Percentiles rank a stretch among this genome's conserved stretches.
phyloP scores from a whole-genome alignment of 2,888 invertebrate species.

The Tipula helvola region DNA sequence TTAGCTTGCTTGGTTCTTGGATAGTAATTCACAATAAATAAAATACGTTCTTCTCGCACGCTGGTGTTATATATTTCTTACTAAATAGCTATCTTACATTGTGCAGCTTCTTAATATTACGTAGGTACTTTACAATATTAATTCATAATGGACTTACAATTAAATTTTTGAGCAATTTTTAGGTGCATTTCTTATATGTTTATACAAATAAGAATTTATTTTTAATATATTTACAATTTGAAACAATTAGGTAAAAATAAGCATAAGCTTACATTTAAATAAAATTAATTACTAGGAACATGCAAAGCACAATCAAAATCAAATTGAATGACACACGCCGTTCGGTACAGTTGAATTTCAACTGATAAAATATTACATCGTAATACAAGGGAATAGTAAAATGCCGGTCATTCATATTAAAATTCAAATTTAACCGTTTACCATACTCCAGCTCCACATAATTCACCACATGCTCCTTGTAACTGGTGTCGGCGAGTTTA shows the following conservation, averaged over 20 bases:
- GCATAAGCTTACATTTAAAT: not conserved
- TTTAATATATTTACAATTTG: not conserved
- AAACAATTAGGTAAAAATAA: not conserved
- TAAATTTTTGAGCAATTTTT: not conserved
- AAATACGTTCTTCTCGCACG: not conserved
- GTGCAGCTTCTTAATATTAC: not conserved
- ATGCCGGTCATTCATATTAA: slow-evolving; percentile 22
- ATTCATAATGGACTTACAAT: not conserved
- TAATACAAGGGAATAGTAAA: slow-evolving; percentile 24
- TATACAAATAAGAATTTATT: not conserved
- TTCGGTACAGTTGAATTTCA: not conserved
- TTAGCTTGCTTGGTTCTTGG: no score
- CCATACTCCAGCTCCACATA: slow-evolving; percentile 25
- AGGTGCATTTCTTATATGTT: not conserved
- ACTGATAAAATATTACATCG: slow-evolving; percentile 26
- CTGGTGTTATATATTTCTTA: not conserved
- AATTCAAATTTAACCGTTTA: slow-evolving; percentile 27
- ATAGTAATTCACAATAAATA: not conserved
- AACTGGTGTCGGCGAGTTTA: slow-evolving; percentile 15
- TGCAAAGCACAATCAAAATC: not conserved
- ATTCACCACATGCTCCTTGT: slow-evolving; percentile 25
- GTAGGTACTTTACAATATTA: not conserved
- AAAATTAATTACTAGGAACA: not conserved
- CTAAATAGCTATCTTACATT: not conserved
- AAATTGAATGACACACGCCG: not conserved